phyloP scores from a whole-genome alignment of 2,888 invertebrate genomes.

The Drosophila koepferae region DNA sequence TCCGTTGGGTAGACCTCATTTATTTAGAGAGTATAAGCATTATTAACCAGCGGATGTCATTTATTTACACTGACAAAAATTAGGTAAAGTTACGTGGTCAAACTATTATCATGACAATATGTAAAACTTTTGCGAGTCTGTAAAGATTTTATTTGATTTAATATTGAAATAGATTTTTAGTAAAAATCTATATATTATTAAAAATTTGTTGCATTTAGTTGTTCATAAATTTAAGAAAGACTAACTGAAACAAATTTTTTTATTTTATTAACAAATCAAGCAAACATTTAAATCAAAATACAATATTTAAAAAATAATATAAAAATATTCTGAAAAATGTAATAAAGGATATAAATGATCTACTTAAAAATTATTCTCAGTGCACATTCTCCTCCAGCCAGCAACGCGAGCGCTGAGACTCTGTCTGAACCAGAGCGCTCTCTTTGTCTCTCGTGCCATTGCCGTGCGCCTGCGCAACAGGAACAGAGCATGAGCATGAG shows the following conservation, averaged over 20 bases:
- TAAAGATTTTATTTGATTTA: neutral
- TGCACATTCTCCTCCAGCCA: constrained; percentile 26
- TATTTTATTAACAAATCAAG: neutral
- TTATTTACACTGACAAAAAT: constrained; percentile 51
- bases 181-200: no score
- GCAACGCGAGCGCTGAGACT: constrained; percentile 40
- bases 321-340: neutral
- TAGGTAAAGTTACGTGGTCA: no score
- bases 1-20: neutral
- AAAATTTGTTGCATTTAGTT: fast-evolving
- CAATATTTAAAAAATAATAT: neutral
- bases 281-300: neutral
- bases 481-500: constrained; percentile 34
- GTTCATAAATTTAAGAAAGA: neutral
- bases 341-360: neutral
- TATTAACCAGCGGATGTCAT: constrained; percentile 52
- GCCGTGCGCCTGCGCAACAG: constrained; percentile 70
- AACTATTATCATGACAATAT: no score
- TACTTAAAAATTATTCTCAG: constrained; percentile 18
- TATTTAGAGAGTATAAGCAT: neutral
- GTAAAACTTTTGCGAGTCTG: neutral
- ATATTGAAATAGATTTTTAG: neutral
- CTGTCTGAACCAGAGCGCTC: constrained; percentile 26
- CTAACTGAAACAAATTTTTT: neutral
- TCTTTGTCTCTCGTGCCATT: constrained; percentile 62